phyloP scores from a whole-genome alignment of 2,888 invertebrate genomes.

The Timandra comae region DNA sequence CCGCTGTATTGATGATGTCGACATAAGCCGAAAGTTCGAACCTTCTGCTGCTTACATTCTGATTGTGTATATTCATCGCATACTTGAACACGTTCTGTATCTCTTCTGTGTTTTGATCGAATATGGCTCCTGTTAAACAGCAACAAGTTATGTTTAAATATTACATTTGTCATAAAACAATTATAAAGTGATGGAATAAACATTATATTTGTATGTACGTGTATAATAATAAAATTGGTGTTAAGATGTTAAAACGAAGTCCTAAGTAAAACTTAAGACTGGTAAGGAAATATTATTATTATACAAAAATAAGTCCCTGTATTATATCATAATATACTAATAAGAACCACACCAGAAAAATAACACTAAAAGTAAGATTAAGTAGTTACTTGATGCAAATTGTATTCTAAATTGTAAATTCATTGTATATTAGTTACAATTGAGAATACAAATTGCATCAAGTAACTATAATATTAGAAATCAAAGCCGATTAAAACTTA shows the following conservation, averaged over 20 bases:
- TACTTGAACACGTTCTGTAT: slow-evolving; percentile 95
- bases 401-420: no score
- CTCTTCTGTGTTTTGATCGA: slow-evolving; percentile 94
- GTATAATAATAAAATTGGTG: slow-evolving; percentile 3
- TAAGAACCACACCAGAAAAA: no score
- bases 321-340: no score
- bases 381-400: no score
- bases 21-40: slow-evolving; percentile 93
- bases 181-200: not conserved
- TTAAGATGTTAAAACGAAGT: slow-evolving; percentile 19
- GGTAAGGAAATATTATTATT: no score
- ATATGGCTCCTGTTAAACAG: slow-evolving; percentile 86
- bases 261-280: no score
- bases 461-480: no score
- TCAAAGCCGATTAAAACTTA: no score
- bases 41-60: slow-evolving; percentile 84
- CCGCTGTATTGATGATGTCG: slow-evolving; percentile 93
- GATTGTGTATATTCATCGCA: slow-evolving; percentile 90
- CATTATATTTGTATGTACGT: not conserved
- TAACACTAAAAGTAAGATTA: no score
- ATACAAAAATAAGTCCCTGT: no score
- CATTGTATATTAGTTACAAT: no score
- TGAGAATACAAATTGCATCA: no score
- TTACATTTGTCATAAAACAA: not conserved
- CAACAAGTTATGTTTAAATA: not conserved